These are phyloP conservation scores for Epicauta chinensis DNA, from an alignment of 1,140 invertebrate genomes.

Conservation along the genomic window DNA sequence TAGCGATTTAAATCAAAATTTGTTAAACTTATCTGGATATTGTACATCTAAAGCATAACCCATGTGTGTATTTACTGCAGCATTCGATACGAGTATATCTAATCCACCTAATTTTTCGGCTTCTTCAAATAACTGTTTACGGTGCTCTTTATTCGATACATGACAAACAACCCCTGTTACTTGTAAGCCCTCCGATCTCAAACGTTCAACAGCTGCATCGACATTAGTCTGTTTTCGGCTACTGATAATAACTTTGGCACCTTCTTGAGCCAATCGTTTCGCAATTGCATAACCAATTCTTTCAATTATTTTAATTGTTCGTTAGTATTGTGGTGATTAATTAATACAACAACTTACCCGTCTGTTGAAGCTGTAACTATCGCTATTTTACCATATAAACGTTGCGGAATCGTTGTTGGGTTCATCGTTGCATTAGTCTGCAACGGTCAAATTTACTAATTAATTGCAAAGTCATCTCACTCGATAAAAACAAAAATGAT, in stretches of 20 bases:
- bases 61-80: conserved; percentile 82
- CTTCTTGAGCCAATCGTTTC: conserved; percentile 76
- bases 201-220: conserved; percentile 64
- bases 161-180: conserved; percentile 80
- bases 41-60: conserved; percentile 74
- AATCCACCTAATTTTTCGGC: conserved; percentile 74
- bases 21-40: too few species aligned
- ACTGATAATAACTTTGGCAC: conserved; percentile 89
- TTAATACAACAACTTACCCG: too few species aligned
- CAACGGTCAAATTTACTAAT: too few species aligned
- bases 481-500: too few species aligned
- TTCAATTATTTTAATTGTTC: conserved; percentile 28
- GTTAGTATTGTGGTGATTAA: too few species aligned
- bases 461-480: too few species aligned
- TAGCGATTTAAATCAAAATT: too few species aligned
- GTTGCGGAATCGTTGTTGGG: too few species aligned
- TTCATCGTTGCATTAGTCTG: too few species aligned
- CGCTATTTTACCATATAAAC: conserved; percentile 68
- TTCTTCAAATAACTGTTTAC: conserved; percentile 66
- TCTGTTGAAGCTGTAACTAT: conserved; percentile 90
- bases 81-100: conserved; percentile 94
- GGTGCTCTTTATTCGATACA: conserved; percentile 72
- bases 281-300: conserved; percentile 91
- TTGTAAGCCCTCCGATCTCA: conserved; percentile 58
- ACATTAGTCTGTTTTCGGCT: conserved; percentile 87